A percentile compares a stretch with the other conserved stretches of the same genome.
These are phyloP conservation scores for Mirounga angustirostris DNA, from an alignment of 2,113 vertebrate genomes.

Conservation along the genomic window DNA sequence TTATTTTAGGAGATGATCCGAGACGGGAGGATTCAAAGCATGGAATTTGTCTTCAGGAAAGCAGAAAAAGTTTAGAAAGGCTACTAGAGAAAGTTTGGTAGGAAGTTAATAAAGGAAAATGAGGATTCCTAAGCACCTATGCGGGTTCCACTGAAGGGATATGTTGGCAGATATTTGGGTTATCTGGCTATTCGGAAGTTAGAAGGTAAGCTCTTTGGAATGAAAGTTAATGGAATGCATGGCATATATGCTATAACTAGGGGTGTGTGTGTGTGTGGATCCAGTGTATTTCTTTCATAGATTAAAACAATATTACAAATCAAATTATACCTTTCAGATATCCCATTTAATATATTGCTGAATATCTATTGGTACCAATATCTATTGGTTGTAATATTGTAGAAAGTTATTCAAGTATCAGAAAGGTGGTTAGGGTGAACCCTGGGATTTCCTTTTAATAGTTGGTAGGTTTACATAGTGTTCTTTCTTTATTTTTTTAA, in stretches of 20 bases:
- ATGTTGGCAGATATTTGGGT: background rate
- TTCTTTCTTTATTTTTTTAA: background rate
- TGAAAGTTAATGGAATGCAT: background rate
- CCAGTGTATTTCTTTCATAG: background rate
- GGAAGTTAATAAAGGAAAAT: constrained; percentile 15
- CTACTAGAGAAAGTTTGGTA: background rate
- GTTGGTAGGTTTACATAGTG: background rate
- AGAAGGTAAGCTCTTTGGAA: background rate
- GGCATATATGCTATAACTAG: background rate
- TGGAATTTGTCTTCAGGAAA: constrained; percentile 32
- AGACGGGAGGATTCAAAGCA: constrained; percentile 20
- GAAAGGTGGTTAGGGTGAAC: background rate
- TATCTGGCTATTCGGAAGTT: background rate
- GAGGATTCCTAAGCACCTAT: background rate
- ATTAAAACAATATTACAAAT: background rate
- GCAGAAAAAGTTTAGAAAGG: constrained; percentile 23
- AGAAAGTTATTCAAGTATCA: background rate
- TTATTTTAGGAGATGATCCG: background rate
- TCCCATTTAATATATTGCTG: background rate
- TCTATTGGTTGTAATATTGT: background rate
- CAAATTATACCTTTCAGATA: background rate
- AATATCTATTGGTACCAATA: background rate
- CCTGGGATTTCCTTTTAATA: constrained; percentile 37
- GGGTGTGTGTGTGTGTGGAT: background rate
- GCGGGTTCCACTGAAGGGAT: background rate